Base-by-base conservation (phyloP, 1,140 invertebrate genomes). In the Helicorthomorpha holstii region DNA sequence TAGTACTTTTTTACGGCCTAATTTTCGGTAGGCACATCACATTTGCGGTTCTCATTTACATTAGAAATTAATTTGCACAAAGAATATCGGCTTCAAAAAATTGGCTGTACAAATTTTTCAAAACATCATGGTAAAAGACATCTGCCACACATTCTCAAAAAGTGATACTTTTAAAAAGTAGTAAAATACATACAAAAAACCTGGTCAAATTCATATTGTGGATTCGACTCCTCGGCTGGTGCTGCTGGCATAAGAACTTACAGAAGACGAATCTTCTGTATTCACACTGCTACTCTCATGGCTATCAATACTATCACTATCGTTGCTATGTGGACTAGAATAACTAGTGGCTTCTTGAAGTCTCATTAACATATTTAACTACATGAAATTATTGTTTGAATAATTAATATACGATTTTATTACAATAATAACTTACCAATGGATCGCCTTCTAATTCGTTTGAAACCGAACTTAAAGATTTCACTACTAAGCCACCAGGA, bases 301-400 rank as follows among this genome's bases (percentile, higher is more conserved):
- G 23, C 79, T 82, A 63, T 83, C 81, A 57, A 82, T 66, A 62
- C 80, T 86, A 61, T 88, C 84, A 0, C 80, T 83, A 63, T 88
- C 84, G 62, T 86, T 84, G 48, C 58, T 62, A 67, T 84, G 82
- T 49, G 83, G 81, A 63, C 82, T 83, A 54, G 82, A 82, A 67
- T 88, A 90, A 70, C 87, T 91, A 46, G 88, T 88, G 14, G 88
- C 89, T 71, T 93, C 89, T 73, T 93, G 89, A 44, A 95, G 75
- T 55, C 86, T 77, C 85, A 91, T 90, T 61, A 94, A 66, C 89
- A 93, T 94, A 60, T 90, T 94, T 54, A 93, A 71, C 83, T 89
- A 69, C 1, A 74, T 75, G 50, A 34, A 34, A 34, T 16, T 16
- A 34, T 7, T 34, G 29, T 34, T 34, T 16, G 7, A 34, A 34